These are phyloP conservation scores for Congeria kusceri DNA, from an alignment of 2,888 invertebrate genomes.

Conservation along the genomic window DNA sequence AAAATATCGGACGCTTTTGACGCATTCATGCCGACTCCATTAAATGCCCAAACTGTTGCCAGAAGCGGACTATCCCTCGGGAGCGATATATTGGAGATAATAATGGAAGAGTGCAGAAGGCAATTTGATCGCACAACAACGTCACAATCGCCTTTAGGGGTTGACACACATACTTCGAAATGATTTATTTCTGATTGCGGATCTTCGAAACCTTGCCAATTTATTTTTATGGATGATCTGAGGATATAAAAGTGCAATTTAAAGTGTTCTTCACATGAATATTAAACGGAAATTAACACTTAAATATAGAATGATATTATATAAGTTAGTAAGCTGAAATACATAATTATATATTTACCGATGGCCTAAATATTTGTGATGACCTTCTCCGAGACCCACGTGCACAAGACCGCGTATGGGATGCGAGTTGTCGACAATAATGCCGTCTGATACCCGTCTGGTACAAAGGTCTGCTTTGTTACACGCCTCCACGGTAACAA, in stretches of 20 bases:
- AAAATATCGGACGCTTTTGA: conserved; percentile 28
- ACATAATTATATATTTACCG: too few relatives aligned
- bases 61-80: conserved; percentile 32
- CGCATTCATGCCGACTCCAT: conserved; percentile 15
- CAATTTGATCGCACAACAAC: conserved; percentile 20
- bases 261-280: too few relatives aligned
- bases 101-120: conserved; percentile 28
- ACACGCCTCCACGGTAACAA: too few relatives aligned
- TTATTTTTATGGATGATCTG: conserved; percentile 32
- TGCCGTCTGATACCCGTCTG: too few relatives aligned
- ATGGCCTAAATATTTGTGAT: too few relatives aligned
- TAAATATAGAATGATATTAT: too few relatives aligned
- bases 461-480: too few relatives aligned
- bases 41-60: conserved; percentile 30
- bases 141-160: conserved; percentile 30
- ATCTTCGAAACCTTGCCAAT: conserved; percentile 49
- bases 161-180: conserved; percentile 37
- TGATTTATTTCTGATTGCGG: conserved; percentile 44
- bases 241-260: background rate
- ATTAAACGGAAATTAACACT: too few relatives aligned
- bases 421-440: too few relatives aligned
- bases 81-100: conserved; percentile 36
- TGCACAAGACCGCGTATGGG: too few relatives aligned
- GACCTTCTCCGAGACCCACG: too few relatives aligned
- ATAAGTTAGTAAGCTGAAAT: too few relatives aligned